These are phyloP conservation scores for Teleogryllus occipitalis DNA, from an alignment of 1,140 invertebrate species.

Conservation along the genomic window DNA sequence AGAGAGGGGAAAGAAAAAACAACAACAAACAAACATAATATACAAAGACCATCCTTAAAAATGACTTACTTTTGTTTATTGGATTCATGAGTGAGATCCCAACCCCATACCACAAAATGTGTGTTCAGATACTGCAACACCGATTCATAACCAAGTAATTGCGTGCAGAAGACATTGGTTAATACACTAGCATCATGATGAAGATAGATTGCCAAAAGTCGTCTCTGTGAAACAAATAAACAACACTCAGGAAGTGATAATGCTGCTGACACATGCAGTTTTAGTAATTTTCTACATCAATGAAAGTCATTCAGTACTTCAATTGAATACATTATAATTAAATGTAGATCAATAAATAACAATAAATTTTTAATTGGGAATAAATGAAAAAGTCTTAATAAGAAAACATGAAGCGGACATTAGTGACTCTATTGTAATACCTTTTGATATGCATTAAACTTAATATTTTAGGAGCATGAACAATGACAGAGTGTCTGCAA, in stretches of 20 bases:
- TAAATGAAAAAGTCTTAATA: too few relatives aligned
- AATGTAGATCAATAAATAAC: too few relatives aligned
- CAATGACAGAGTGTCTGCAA: too few relatives aligned
- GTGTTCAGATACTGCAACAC: slow-evolving; percentile 75
- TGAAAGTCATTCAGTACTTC: too few relatives aligned
- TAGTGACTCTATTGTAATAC: too few relatives aligned
- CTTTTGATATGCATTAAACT: too few relatives aligned
- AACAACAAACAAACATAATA: background rate
- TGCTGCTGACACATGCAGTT: slow-evolving; percentile 7
- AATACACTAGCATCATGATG: slow-evolving; percentile 90
- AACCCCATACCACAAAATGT: slow-evolving; percentile 90
- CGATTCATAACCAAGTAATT: slow-evolving; percentile 81
- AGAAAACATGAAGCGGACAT: too few relatives aligned
- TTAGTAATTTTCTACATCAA: too few relatives aligned
- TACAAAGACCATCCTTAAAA: background rate
- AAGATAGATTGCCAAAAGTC: slow-evolving; percentile 84
- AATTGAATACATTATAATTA: too few relatives aligned
- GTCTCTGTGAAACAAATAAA: slow-evolving; percentile 58
- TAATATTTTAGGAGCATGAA: too few relatives aligned
- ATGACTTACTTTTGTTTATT: slow-evolving; percentile 40
- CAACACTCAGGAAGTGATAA: slow-evolving; percentile 19
- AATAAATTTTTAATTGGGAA: too few relatives aligned
- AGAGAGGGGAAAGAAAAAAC: background rate
- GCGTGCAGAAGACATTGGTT: slow-evolving; percentile 93
- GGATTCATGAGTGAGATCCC: slow-evolving; percentile 83